A percentile compares a stretch with the other conserved stretches of the same genome.
Conservation (phyloP, 2,888 invertebrate genomes). For the Scotopteryx bipunctaria region DNA sequence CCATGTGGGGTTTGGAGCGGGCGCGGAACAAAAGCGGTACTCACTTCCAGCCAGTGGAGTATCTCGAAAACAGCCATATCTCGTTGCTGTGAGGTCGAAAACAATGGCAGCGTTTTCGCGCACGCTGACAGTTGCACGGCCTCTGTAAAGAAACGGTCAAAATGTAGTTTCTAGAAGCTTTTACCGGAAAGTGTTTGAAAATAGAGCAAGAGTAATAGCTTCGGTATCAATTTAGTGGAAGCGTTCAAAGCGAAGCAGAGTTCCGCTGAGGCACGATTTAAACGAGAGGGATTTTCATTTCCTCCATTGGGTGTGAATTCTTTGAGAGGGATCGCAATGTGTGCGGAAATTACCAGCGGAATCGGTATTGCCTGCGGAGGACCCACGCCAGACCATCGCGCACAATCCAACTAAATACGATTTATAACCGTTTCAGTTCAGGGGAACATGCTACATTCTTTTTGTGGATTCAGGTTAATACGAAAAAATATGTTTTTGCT, state of each 20-base stretch:
- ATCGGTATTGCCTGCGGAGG: conserved; percentile 58
- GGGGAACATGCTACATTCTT: conserved; percentile 17
- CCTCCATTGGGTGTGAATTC: conserved; percentile 57
- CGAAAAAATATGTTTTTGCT: conserved; percentile 9
- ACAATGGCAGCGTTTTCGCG: conserved; percentile 95
- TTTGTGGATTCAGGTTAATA: conserved; percentile 15
- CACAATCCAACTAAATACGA: conserved; percentile 40
- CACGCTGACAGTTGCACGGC: conserved; percentile 96
- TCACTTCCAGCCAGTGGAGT: conserved; percentile 97
- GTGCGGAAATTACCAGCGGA: conserved; percentile 71
- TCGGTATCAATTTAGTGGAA: conserved; percentile 35
- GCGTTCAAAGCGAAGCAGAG: conserved; percentile 31
- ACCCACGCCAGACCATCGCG: conserved; percentile 52
- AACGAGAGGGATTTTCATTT: conserved; percentile 70
- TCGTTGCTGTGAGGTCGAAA: conserved; percentile 96
- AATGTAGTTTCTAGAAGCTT: conserved; percentile 37
- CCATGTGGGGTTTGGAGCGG: conserved; percentile 42
- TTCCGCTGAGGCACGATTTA: conserved; percentile 61
- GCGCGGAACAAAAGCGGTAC: conserved; percentile 58
- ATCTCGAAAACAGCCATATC: conserved; percentile 98
- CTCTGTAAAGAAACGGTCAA: conserved; percentile 84
- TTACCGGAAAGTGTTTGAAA: conserved; percentile 22
- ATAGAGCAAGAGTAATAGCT: conserved; percentile 28
- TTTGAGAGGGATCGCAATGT: conserved; percentile 56
- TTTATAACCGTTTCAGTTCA: conserved; percentile 29